A percentile compares a stretch with the other conserved stretches of the same genome.
Conservation (phyloP, 2,888 invertebrate species). For the Acanthosepion lycidas region DNA sequence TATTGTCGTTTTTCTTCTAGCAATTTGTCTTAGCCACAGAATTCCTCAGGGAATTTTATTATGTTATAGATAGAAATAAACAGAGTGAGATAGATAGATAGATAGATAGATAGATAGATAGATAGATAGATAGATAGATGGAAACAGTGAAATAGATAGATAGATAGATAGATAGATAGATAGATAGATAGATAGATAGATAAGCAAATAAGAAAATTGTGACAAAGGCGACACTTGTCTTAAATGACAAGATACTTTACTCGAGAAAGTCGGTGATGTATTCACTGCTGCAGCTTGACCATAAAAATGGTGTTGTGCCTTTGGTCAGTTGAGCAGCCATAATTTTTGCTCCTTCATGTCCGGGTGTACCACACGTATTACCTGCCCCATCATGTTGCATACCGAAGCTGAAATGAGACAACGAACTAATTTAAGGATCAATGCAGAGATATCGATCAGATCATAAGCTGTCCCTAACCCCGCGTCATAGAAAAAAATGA, state of each 20-base stretch:
- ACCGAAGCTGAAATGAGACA: constrained; percentile 64
- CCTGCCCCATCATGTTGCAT: constrained; percentile 73
- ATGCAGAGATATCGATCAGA: too few species aligned
- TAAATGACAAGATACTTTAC: constrained; percentile 60
- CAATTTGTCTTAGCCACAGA: too few species aligned
- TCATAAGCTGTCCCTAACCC: too few species aligned
- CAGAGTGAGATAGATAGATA: not conserved
- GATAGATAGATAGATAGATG: not conserved
- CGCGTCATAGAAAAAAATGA: too few species aligned
- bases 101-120: not conserved
- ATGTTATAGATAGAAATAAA: too few species aligned
- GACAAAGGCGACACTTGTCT: not conserved
- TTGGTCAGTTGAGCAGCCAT: constrained; percentile 72
- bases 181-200: not conserved
- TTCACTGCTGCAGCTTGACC: constrained; percentile 71
- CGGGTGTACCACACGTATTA: constrained; percentile 70
- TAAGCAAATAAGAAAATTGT: too few species aligned
- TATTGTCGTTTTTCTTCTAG: too few species aligned
- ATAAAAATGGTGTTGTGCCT: constrained; percentile 70
- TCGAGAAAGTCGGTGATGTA: constrained; percentile 73
- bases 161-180: not conserved
- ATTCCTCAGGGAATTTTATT: too few species aligned
- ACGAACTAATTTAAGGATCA: not conserved
- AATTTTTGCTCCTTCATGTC: constrained; percentile 68
- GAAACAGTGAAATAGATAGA: not conserved